Evolutionary conservation across 2,888 invertebrate species (phyloP).

Genomic region (Dicyrtomina minuta): DNA sequence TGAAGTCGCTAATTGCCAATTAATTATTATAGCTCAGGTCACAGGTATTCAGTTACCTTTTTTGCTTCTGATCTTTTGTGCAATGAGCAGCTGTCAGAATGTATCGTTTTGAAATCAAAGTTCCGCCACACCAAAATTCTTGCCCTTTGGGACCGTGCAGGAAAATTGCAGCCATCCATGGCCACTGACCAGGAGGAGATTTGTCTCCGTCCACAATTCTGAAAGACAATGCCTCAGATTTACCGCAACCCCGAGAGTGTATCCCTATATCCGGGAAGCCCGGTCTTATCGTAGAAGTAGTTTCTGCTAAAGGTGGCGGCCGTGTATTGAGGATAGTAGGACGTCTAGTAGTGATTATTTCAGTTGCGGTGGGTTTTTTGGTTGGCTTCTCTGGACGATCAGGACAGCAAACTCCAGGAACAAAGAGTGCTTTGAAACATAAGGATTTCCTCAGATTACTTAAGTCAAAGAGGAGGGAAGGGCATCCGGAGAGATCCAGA

Average conservation of each 20-base stretch:
- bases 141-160: slow-evolving; percentile 79
- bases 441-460: slow-evolving; percentile 79
- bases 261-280: slow-evolving; percentile 10
- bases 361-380: slow-evolving; percentile 30
- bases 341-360: slow-evolving; percentile 35
- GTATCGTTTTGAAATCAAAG: slow-evolving; percentile 76
- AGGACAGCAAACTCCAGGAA: slow-evolving; percentile 91
- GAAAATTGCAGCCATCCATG: slow-evolving; percentile 95
- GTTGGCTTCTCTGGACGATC: slow-evolving; percentile 43
- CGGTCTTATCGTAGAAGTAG: slow-evolving; percentile 47
- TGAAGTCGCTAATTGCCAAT: no score
- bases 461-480: slow-evolving; percentile 77
- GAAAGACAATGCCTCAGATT: slow-evolving; percentile 62
- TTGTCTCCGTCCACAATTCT: slow-evolving; percentile 81
- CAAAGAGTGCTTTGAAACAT: slow-evolving; percentile 86
- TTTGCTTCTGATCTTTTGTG: slow-evolving; percentile 82
- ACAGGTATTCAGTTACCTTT: no score
- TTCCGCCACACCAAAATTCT: slow-evolving; percentile 93
- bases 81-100: slow-evolving; percentile 91
- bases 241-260: slow-evolving; percentile 64
- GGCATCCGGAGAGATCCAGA: slow-evolving; percentile 84
- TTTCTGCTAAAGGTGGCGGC: slow-evolving; percentile 35
- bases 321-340: slow-evolving; percentile 35
- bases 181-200: slow-evolving; percentile 63
- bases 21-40: no score